Conservation (phyloP, 1,140 invertebrate genomes). For the Pseudoatta argentina region DNA sequence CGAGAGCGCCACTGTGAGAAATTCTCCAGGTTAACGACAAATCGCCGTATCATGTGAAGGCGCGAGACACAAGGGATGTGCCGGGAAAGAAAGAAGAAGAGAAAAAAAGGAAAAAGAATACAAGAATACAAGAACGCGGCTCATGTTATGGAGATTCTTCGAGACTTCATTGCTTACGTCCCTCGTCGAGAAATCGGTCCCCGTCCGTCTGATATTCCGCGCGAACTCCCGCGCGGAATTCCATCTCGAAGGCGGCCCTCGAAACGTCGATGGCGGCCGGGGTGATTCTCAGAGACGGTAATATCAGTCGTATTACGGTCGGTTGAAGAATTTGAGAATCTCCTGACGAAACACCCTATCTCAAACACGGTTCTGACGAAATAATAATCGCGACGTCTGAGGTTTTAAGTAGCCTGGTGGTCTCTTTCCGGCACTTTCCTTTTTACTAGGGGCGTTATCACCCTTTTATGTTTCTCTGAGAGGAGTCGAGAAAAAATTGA, state of each 20-base stretch:
- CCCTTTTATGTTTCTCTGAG: not conserved
- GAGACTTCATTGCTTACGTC: constrained; percentile 27
- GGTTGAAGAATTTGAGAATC: constrained; percentile 59
- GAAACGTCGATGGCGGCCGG: constrained; percentile 4
- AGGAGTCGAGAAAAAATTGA: constrained; percentile 9
- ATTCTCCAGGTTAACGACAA: constrained; percentile 44
- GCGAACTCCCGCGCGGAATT: constrained; percentile 65
- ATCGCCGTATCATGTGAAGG: constrained; percentile 32
- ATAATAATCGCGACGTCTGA: constrained; percentile 40
- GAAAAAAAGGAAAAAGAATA: no score
- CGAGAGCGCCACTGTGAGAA: constrained; percentile 29
- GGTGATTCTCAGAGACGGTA: constrained; percentile 36
- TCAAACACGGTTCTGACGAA: constrained; percentile 32
- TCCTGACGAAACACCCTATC: constrained; percentile 24
- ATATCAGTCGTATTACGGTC: constrained; percentile 60
- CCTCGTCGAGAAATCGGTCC: constrained; percentile 49
- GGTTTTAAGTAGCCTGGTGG: constrained; percentile 6
- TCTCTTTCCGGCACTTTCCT: not conserved
- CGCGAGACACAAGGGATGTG: not conserved
- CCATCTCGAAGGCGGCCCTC: constrained; percentile 42
- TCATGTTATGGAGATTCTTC: constrained; percentile 62
- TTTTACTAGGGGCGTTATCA: not conserved
- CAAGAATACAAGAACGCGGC: not conserved
- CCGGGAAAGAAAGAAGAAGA: not conserved
- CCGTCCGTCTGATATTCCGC: constrained; percentile 59